phyloP scores from a whole-genome alignment of 2,797 vertebrate genomes.

The Silurus lanzhouensis region DNA sequence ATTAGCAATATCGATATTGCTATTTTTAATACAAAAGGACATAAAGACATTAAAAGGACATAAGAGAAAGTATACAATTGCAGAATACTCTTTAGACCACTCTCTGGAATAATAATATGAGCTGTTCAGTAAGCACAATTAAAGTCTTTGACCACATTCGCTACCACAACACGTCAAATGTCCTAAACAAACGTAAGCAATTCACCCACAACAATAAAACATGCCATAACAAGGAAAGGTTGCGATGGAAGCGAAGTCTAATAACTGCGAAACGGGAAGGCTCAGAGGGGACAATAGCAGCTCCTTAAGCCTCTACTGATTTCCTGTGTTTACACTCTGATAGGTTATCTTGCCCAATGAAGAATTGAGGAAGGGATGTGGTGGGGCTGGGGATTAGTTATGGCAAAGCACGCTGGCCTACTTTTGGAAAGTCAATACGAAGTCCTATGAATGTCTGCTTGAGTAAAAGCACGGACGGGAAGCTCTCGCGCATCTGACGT shows the following conservation, averaged over 20 bases:
- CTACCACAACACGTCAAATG: constrained; percentile 6
- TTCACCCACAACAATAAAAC: constrained; percentile 19
- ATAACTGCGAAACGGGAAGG: constrained; percentile 20
- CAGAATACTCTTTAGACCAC: background rate
- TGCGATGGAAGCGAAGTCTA: constrained; percentile 37
- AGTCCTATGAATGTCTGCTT: constrained; percentile 58
- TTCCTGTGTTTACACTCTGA: constrained; percentile 72
- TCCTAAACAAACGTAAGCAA: constrained; percentile 11
- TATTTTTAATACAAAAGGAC: background rate
- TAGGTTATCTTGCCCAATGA: constrained; percentile 67
- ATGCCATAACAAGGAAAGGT: constrained; percentile 22
- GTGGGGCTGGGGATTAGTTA: constrained; percentile 46
- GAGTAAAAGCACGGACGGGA: constrained; percentile 54
- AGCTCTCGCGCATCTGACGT: constrained; percentile 55
- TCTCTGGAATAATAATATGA: background rate
- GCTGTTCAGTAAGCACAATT: background rate
- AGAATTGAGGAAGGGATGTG: background rate
- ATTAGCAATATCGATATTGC: no score
- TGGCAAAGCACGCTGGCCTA: constrained; percentile 67
- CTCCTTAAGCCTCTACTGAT: constrained; percentile 58
- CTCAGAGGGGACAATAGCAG: constrained; percentile 33
- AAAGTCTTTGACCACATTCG: background rate
- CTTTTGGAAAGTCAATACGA: constrained; percentile 69
- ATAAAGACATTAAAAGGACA: no score
- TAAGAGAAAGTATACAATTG: no score